Evolutionary conservation across 2,888 invertebrate genomes (phyloP).

Genomic region (Operophtera brumata): DNA sequence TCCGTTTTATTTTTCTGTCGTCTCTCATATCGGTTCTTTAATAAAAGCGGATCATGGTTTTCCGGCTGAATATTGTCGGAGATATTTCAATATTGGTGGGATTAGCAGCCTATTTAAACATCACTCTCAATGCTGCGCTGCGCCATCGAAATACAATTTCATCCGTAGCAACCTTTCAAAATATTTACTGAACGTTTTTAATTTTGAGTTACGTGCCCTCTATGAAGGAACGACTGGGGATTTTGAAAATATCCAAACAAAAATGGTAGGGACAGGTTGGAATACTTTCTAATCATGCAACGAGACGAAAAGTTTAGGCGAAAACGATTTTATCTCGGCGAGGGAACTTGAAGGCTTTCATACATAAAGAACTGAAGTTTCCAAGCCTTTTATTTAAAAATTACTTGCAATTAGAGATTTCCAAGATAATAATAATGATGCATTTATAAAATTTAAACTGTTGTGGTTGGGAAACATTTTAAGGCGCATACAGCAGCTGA

Average conservation of each 20-base stretch:
- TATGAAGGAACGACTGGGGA: conserved; percentile 35
- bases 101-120: conserved; percentile 79
- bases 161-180: conserved; percentile 65
- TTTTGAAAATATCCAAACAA: conserved; percentile 32
- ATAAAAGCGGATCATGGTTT: conserved; percentile 76
- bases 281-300: conserved; percentile 23
- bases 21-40: conserved; percentile 70
- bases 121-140: conserved; percentile 65
- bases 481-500: too few relatives aligned
- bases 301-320: conserved; percentile 21
- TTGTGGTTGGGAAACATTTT: too few relatives aligned
- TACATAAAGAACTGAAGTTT: conserved; percentile 8
- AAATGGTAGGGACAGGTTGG: conserved; percentile 7
- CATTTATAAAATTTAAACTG: too few relatives aligned
- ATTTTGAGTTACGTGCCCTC: conserved; percentile 50
- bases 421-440: too few relatives aligned
- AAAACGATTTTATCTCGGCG: conserved; percentile 22
- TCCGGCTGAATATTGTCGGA: conserved; percentile 74
- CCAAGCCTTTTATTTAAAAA: too few relatives aligned
- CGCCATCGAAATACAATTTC: conserved; percentile 75
- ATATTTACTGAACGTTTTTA: conserved; percentile 74
- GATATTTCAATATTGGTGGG: conserved; percentile 80
- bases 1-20: conserved; percentile 55
- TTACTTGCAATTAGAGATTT: too few relatives aligned
- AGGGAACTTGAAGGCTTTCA: conserved; percentile 16